phyloP scores from a whole-genome alignment of 2,888 invertebrate genomes.

The Stenichneumon culpator region DNA sequence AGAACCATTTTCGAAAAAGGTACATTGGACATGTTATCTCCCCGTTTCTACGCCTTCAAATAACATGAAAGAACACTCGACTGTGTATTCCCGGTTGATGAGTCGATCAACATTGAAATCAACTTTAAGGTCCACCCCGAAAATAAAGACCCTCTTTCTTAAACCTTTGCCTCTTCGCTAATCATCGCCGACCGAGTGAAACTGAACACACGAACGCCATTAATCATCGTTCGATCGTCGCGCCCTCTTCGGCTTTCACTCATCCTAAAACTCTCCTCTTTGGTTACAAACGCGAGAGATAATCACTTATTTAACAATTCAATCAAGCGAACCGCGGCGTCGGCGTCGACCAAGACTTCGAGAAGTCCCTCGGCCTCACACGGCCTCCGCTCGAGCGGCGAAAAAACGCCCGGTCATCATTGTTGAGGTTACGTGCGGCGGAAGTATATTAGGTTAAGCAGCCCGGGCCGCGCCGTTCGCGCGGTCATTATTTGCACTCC shows the following conservation, averaged over 20 bases:
- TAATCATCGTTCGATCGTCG: constrained; percentile 81
- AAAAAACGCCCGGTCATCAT: constrained; percentile 60
- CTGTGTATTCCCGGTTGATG: too few species aligned
- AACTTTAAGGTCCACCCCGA: neutral
- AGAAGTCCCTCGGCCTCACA: constrained; percentile 6
- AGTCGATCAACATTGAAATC: too few species aligned
- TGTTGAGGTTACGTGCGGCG: constrained; percentile 63
- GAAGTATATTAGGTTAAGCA: constrained; percentile 52
- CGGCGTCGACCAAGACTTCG: constrained; percentile 22
- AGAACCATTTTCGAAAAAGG: too few species aligned
- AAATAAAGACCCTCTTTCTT: neutral
- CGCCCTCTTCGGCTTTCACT: constrained; percentile 54
- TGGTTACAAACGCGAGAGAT: constrained; percentile 71
- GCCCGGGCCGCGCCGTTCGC: constrained; percentile 67
- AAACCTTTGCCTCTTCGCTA: neutral
- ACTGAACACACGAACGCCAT: constrained; percentile 68
- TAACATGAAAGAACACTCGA: too few species aligned
- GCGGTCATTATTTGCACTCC: constrained; percentile 77
- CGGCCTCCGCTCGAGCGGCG: constrained; percentile 45
- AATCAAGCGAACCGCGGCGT: constrained; percentile 64
- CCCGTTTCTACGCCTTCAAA: too few species aligned
- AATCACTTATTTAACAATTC: constrained; percentile 82
- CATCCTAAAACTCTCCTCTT: constrained; percentile 34
- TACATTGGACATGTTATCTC: too few species aligned
- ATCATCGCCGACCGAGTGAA: constrained; percentile 41